These are phyloP conservation scores for Melinaea menophilus DNA, from an alignment of 2,888 invertebrate species.

Conservation along the genomic window DNA sequence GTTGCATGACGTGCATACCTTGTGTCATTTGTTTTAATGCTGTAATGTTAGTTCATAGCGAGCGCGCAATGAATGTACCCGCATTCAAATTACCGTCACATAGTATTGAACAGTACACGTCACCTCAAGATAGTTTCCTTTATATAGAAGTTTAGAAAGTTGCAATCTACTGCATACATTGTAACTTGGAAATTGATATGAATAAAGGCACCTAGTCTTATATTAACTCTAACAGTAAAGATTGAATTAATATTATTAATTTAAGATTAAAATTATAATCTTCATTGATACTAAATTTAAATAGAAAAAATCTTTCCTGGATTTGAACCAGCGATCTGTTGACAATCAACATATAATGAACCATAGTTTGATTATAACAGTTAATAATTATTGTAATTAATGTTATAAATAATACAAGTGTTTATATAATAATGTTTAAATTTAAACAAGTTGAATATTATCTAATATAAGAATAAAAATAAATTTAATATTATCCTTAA, in stretches of 20 bases:
- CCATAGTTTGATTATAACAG: no score
- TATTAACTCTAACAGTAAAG: no score
- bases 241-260: no score
- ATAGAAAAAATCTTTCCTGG: slow-evolving; percentile 70
- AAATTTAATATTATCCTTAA: no score
- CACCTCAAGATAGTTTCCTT: slow-evolving; percentile 15
- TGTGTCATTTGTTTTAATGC: background rate
- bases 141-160: background rate
- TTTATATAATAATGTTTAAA: no score
- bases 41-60: background rate
- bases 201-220: no score
- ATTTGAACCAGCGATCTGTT: slow-evolving; percentile 81
- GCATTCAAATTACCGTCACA: background rate
- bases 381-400: no score
- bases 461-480: no score
- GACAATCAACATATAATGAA: slow-evolving; percentile 36
- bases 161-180: no score
- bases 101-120: slow-evolving; percentile 10
- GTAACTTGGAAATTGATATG: no score
- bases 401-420: no score
- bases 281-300: background rate
- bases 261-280: background rate
- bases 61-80: background rate
- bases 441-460: no score
- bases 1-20: background rate